phyloP scores from a whole-genome alignment of 2,113 vertebrate genomes.

The Periophthalmus modestus region DNA sequence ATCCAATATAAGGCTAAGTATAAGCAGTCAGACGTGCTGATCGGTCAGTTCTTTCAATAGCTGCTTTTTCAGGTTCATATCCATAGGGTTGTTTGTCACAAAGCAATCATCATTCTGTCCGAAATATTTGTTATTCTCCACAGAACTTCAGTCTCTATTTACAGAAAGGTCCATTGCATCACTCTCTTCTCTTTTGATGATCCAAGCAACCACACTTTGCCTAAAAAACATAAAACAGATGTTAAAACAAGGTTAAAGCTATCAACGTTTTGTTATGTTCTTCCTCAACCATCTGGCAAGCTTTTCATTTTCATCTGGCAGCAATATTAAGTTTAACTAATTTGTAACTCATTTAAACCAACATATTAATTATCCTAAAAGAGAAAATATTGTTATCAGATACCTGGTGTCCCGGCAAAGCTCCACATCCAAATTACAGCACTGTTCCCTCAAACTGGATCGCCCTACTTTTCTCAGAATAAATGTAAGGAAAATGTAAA shows the following conservation, averaged over 20 bases:
- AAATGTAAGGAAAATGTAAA: no score
- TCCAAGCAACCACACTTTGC: constrained; percentile 58
- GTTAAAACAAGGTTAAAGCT: constrained; percentile 24
- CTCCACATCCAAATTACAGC: background rate
- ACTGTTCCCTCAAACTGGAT: no score
- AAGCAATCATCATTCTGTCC: constrained; percentile 39
- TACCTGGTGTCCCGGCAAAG: background rate
- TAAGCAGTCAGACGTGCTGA: constrained; percentile 29
- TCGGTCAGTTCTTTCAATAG: constrained; percentile 16
- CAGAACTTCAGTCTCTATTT: constrained; percentile 67
- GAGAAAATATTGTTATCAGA: no score
- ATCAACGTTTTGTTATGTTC: background rate
- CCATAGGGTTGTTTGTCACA: constrained; percentile 36
- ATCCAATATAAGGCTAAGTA: constrained; percentile 49
- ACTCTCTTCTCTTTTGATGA: constrained; percentile 27
- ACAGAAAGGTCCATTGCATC: constrained; percentile 57
- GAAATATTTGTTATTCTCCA: constrained; percentile 48
- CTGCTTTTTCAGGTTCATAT: constrained; percentile 30
- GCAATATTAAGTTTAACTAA: background rate
- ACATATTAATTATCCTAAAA: no score
- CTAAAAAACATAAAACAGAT: constrained; percentile 73
- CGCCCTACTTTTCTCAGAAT: no score
- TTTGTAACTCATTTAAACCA: no score
- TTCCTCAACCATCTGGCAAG: background rate
- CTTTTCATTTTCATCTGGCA: background rate